A percentile compares a stretch with the other conserved stretches of the same genome.
These are phyloP conservation scores for Malthinus seriepunctatus DNA, from an alignment of 2,888 invertebrate genomes.

Conservation along the genomic window DNA sequence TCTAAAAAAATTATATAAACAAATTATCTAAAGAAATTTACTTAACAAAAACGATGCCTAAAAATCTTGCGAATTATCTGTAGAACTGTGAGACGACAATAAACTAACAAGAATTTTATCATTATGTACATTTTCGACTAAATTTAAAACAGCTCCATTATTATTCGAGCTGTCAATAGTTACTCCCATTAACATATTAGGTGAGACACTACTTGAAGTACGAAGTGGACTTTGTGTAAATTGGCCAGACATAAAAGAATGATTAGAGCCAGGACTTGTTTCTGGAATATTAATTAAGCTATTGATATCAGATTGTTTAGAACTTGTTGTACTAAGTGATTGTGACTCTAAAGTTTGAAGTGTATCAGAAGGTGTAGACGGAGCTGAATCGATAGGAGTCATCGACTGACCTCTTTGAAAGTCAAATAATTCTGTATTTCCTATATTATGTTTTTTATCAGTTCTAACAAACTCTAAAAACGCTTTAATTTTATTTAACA, in stretches of 20 bases:
- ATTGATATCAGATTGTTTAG: slow-evolving; percentile 42
- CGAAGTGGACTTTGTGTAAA: slow-evolving; percentile 45
- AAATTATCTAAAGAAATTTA: too few species aligned
- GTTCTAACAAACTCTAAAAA: slow-evolving; percentile 60
- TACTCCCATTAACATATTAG: slow-evolving; percentile 42
- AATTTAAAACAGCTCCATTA: slow-evolving; percentile 36
- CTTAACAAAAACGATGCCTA: not conserved
- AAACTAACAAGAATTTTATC: slow-evolving; percentile 45
- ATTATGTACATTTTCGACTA: slow-evolving; percentile 41
- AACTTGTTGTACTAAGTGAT: slow-evolving; percentile 41
- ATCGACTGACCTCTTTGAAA: slow-evolving; percentile 47
- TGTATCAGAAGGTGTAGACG: slow-evolving; percentile 52
- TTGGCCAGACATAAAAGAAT: slow-evolving; percentile 50
- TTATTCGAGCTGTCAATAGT: slow-evolving; percentile 35
- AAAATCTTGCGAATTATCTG: slow-evolving; percentile 51
- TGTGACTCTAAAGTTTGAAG: slow-evolving; percentile 48
- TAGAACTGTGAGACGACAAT: slow-evolving; percentile 48
- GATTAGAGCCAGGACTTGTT: slow-evolving; percentile 51
- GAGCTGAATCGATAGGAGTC: slow-evolving; percentile 52
- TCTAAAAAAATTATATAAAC: too few species aligned
- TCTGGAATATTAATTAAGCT: slow-evolving; percentile 53
- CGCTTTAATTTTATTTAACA: slow-evolving; percentile 72
- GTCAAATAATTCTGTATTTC: slow-evolving; percentile 46
- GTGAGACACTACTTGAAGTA: slow-evolving; percentile 43
- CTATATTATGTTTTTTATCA: slow-evolving; percentile 43